A percentile compares a stretch with the other conserved stretches of the same genome.
Conservation (phyloP, 2,797 vertebrate genomes). For the Apogon talboti region DNA sequence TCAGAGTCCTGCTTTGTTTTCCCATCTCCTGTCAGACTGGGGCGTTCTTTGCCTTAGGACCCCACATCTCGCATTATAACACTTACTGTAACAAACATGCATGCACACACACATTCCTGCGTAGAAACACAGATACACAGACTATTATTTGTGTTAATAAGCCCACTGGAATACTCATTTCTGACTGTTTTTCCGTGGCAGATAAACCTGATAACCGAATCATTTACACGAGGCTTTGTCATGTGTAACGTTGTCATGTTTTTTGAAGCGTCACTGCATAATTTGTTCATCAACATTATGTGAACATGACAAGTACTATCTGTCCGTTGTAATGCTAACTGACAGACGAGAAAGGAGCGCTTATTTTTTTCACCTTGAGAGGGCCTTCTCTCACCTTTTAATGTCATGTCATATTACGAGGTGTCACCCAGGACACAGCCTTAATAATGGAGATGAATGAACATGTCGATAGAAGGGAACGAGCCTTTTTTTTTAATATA, state of each 20-base stretch:
- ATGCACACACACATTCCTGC: not conserved
- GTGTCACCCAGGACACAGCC: constrained; percentile 34
- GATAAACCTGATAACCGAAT: constrained; percentile 7
- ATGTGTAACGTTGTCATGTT: not conserved
- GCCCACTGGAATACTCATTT: not conserved
- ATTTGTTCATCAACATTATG: constrained; percentile 10
- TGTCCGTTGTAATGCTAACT: constrained; percentile 33
- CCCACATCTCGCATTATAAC: constrained; percentile 49
- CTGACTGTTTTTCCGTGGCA: not conserved
- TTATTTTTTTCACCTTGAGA: constrained; percentile 49
- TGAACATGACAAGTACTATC: constrained; percentile 31
- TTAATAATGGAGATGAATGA: constrained; percentile 62
- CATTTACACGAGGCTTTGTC: not conserved
- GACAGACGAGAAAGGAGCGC: constrained; percentile 37
- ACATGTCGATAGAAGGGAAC: constrained; percentile 36
- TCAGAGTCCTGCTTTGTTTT: constrained; percentile 55
- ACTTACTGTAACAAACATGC: constrained; percentile 29
- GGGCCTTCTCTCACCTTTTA: constrained; percentile 41
- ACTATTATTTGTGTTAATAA: constrained; percentile 5
- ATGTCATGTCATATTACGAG: constrained; percentile 52
- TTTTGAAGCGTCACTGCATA: not conserved
- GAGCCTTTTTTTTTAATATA: constrained; percentile 21
- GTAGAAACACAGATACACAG: constrained; percentile 5
- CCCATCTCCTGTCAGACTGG: constrained; percentile 46
- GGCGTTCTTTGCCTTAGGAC: constrained; percentile 36